These are phyloP conservation scores for Piscicola geometra DNA, from an alignment of 2,888 invertebrate genomes.

Conservation along the genomic window DNA sequence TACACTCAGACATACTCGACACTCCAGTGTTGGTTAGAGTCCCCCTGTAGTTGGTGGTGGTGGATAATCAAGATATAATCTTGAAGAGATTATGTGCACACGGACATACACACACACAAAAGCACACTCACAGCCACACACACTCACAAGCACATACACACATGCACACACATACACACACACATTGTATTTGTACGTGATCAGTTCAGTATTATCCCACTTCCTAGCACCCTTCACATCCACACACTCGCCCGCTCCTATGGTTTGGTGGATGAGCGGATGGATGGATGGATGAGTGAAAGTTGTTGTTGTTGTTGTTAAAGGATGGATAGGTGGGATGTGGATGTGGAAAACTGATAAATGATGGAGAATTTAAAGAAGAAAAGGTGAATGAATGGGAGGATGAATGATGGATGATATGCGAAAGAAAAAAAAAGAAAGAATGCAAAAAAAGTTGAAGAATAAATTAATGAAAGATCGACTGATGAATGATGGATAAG, in stretches of 20 bases:
- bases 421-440: too few species aligned
- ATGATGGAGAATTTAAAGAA: too few species aligned
- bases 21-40: constrained; percentile 27
- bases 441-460: too few species aligned
- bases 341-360: too few species aligned
- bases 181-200: constrained; percentile 27
- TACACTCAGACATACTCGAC: constrained; percentile 7
- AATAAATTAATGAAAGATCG: too few species aligned
- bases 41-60: constrained; percentile 6
- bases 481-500: too few species aligned
- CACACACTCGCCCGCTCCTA: constrained; percentile 24
- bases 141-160: background rate
- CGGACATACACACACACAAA: background rate
- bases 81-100: background rate
- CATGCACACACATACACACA: constrained; percentile 3
- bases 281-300: background rate
- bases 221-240: constrained; percentile 26
- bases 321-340: too few species aligned
- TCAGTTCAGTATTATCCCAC: constrained; percentile 9
- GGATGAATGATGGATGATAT: too few species aligned
- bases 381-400: too few species aligned
- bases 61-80: background rate
- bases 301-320: too few species aligned
- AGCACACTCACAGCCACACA: background rate
- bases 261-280: background rate